Evolutionary conservation across 2,888 invertebrate species (phyloP).

Genomic region (Lochmaea capreae): DNA sequence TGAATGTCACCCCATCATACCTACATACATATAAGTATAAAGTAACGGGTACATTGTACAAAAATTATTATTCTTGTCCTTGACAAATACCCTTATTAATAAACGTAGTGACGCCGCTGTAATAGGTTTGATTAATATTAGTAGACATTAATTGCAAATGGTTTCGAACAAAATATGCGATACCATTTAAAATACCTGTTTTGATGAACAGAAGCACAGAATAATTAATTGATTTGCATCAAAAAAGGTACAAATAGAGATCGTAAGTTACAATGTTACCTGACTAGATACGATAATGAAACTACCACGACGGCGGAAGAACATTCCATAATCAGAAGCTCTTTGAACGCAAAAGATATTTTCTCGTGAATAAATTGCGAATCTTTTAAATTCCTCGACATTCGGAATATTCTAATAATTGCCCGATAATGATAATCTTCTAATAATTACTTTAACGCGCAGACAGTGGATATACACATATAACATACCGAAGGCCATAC

Average conservation of each 20-base stretch:
- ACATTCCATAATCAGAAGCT: conserved; percentile 24
- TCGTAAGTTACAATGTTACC: conserved; percentile 30
- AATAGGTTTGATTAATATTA: conserved; percentile 47
- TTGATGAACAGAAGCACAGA: conserved; percentile 43
- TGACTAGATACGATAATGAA: conserved; percentile 34
- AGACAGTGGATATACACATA: not conserved
- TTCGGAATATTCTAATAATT: conserved; percentile 18
- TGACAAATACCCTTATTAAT: not conserved
- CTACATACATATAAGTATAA: no score
- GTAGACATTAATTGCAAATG: conserved; percentile 46
- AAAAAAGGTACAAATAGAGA: conserved; percentile 41
- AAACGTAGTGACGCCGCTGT: conserved; percentile 38
- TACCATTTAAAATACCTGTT: conserved; percentile 46
- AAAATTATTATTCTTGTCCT: no score
- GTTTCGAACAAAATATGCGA: conserved; percentile 47
- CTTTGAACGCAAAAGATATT: conserved; percentile 9
- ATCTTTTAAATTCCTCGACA: conserved; percentile 7
- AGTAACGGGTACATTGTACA: no score
- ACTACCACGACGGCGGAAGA: conserved; percentile 29
- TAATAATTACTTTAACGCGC: conserved; percentile 7
- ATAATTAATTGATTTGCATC: conserved; percentile 46
- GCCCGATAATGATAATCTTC: conserved; percentile 16
- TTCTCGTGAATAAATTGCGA: conserved; percentile 20
- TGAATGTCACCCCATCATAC: no score
- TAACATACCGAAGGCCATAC: not conserved